Conservation (phyloP, 2,888 invertebrate species). For the Rhogogaster chlorosoma region DNA sequence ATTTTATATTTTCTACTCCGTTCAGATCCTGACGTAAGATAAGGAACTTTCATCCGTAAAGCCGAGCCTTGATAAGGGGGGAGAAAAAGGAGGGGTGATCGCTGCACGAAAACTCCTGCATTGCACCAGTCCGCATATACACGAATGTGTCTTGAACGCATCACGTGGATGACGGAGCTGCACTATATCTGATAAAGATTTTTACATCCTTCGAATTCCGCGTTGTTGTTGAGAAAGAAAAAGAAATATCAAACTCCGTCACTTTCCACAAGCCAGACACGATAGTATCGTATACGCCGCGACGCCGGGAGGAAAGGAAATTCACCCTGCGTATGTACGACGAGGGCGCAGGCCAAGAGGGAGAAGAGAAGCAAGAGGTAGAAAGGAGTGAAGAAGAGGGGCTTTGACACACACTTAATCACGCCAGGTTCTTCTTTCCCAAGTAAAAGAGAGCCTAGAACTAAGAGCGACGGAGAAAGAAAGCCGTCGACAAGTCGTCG, state of each 20-base stretch:
- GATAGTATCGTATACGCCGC: background rate
- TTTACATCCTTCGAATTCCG: background rate
- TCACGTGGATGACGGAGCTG: background rate
- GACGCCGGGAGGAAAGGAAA: background rate
- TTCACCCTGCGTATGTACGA: background rate
- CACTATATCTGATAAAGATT: background rate
- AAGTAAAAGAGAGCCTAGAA: background rate
- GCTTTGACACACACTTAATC: constrained; percentile 66
- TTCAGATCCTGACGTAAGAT: constrained; percentile 7
- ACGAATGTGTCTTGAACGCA: background rate
- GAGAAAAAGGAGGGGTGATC: background rate
- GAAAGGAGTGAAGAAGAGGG: constrained; percentile 43
- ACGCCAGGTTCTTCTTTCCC: constrained; percentile 56
- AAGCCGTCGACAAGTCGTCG: constrained; percentile 41
- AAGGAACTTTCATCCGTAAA: background rate
- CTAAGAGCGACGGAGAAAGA: background rate
- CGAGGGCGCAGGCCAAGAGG: background rate
- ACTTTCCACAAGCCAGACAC: background rate
- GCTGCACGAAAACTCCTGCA: background rate
- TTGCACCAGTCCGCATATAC: background rate
- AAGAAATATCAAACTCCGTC: background rate
- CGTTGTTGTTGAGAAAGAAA: background rate
- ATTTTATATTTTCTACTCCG: constrained; percentile 12
- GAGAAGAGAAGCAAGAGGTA: constrained; percentile 48
- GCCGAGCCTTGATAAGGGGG: background rate